phyloP scores from a whole-genome alignment of 2,797 vertebrate species.

The Ammospiza maritima region DNA sequence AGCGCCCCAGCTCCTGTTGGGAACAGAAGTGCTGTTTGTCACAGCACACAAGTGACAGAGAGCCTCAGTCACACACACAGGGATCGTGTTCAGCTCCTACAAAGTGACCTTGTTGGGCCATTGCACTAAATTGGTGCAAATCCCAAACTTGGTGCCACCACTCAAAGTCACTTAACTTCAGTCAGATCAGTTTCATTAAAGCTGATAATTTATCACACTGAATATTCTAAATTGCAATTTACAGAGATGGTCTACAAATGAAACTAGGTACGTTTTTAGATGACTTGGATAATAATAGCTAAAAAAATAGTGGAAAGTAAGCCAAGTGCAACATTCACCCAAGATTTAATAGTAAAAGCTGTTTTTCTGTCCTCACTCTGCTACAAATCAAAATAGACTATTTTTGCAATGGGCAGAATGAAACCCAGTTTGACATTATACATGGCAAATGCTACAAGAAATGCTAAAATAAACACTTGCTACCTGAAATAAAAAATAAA shows the following conservation, averaged over 20 bases:
- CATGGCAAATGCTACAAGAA: not conserved
- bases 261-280: conserved; percentile 18
- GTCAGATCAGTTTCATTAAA: not conserved
- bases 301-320: not conserved
- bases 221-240: not conserved
- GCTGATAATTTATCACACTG: conserved; percentile 36
- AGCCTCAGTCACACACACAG: conserved; percentile 18
- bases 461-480: conserved; percentile 29
- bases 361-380: conserved; percentile 46
- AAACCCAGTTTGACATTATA: conserved; percentile 35
- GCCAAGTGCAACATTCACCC: conserved; percentile 6
- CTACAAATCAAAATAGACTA: conserved; percentile 52
- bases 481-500: conserved; percentile 62
- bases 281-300: conserved; percentile 14
- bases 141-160: conserved; percentile 48
- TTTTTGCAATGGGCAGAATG: conserved; percentile 66
- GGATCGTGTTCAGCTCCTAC: conserved; percentile 7
- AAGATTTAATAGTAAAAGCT: conserved; percentile 24
- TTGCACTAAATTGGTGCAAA: conserved; percentile 30
- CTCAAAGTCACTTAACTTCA: conserved; percentile 51
- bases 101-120: conserved; percentile 49
- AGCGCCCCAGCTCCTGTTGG: not conserved
- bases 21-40: conserved; percentile 45
- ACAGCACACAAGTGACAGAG: conserved; percentile 28
- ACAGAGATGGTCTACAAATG: not conserved